A percentile compares a stretch with the other conserved stretches of the same genome.
Conservation (phyloP, 2,888 invertebrate species). For the Nomada fabriciana region DNA sequence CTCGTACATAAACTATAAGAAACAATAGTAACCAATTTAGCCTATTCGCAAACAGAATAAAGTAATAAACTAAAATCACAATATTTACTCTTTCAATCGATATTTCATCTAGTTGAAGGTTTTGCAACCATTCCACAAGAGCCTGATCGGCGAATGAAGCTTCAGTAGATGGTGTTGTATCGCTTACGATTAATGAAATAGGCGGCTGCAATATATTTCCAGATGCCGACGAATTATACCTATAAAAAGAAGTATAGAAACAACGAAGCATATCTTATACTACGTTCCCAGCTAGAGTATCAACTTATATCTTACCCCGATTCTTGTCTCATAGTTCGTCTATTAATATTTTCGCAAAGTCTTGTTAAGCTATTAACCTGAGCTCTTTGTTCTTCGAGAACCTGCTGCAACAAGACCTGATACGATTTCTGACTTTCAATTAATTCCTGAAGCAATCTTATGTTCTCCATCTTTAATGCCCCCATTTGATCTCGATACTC, state of each 20-base stretch:
- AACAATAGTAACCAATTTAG: constrained; percentile 31
- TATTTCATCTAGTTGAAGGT: constrained; percentile 88
- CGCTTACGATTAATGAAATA: constrained; percentile 77
- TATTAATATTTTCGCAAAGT: constrained; percentile 81
- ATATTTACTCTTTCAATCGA: constrained; percentile 87
- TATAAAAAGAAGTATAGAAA: constrained; percentile 36
- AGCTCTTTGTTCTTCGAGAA: constrained; percentile 89
- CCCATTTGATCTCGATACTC: constrained; percentile 85
- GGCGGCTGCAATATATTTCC: constrained; percentile 68
- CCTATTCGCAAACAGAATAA: background rate
- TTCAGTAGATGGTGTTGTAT: constrained; percentile 76
- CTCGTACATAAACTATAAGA: constrained; percentile 87
- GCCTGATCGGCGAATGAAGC: constrained; percentile 84
- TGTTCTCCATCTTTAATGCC: constrained; percentile 84
- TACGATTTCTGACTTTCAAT: constrained; percentile 91
- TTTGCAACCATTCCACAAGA: constrained; percentile 90
- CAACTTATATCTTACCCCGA: constrained; percentile 69
- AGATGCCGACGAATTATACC: constrained; percentile 74
- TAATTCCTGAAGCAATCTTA: constrained; percentile 90
- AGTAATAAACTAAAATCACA: constrained; percentile 1
- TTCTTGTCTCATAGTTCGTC: constrained; percentile 74
- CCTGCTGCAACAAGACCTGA: constrained; percentile 89
- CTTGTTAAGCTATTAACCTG: constrained; percentile 87
- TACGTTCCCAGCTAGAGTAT: background rate
- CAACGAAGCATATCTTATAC: background rate